Evolutionary conservation across 2,113 vertebrate genomes (phyloP), one percentile per base, ranked within the genome.

Genomic region (Dipodomys stephensi): DNA sequence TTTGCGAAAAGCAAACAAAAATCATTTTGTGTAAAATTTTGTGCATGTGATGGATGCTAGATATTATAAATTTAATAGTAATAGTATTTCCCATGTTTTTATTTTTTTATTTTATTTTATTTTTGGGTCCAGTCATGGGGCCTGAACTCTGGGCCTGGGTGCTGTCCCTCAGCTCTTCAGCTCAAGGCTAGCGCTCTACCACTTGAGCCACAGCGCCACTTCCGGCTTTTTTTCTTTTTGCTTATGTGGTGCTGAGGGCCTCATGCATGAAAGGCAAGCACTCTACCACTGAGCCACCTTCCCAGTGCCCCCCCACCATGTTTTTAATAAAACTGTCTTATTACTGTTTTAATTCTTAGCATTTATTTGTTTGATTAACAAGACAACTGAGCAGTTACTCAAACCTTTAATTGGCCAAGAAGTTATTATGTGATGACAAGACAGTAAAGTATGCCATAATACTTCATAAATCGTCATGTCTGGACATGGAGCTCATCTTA

Each of bases 321-420:
- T 23, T 64, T 72, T 68, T 6, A 6, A 39, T 91, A 65, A 91
- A 88, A 60, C 39, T 86, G 68, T 46, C 62, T 53, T 77, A 27
- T 72, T 84, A 46, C 32, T 91, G 12, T 49, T 95, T 89, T 95
- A 78, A 84, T 30, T 79, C 84, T 77, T 8, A 53, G 30, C 78
- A 80, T 73, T 91, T 73, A 22, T 73, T 91, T n/a, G 19, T 74
- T 94, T 65, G 46, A 69, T 74, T 60, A 83, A 87, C 87, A 82
- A 78, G 90, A 25, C 28, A 85, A n/a, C 2, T 22, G 57, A 84
- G 49, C 12, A 87, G 69, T 78, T 82, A 84, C 39, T 83, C 68
- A 83, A 88, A 32, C 88, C 53, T 90, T 67, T 86, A 67, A 87
- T 86, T 90, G 89, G 18, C 76, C 12, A 27, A 28, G 19, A 25